Evolutionary conservation across 2,888 invertebrate genomes (phyloP), one percentile per base, ranked within the genome.

Genomic region (Xylota sylvarum): DNA sequence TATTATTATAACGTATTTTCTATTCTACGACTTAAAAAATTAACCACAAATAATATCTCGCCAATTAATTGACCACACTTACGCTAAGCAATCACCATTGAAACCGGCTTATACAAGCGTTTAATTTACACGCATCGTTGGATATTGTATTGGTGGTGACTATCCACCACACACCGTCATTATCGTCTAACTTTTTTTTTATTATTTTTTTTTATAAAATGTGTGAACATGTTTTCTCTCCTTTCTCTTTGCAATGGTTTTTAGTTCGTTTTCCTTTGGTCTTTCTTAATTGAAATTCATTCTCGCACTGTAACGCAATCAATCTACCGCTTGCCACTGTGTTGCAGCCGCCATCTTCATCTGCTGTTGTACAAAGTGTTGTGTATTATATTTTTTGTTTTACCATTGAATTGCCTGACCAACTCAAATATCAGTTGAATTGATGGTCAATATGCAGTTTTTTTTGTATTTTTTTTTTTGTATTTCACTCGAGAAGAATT

Each of bases 81-180:
- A 50, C 74, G 76, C 70, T 81, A 70, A 81, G 81, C 81, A 76
- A 78, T 81, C 52, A 23, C 70, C 60, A 65, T 73, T 86, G 76
- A 77, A 82, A 78, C 77, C 82, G 73, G 85, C 81, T 81, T 85
- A 81, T 74, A 85, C 64, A 67, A 82, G 77, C 86, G 82, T 58
- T 86, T 69, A 82, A 86, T 82, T 86, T 86, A 86, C 82, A 86
- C 86, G 86, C 86, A 86, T 86, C 82, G 86, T 73, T 82, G 82
- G 56, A 48, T 64, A 60, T 60, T 81, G 70, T 80, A 85, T 65
- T 85, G 58, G 85, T 76, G 72, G 64, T 76, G 43, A 46, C 30
- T 23, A 23, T 62, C 6, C 52, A 14, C 65, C 65, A 58, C 46
- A 69, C 55, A 79, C 76, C 52, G 70, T 80, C 35, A 72, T 86